Percentiles rank a stretch among this genome's conserved stretches.
These are phyloP conservation scores for Equus quagga DNA, from an alignment of 2,113 vertebrate species.

Conservation along the genomic window DNA sequence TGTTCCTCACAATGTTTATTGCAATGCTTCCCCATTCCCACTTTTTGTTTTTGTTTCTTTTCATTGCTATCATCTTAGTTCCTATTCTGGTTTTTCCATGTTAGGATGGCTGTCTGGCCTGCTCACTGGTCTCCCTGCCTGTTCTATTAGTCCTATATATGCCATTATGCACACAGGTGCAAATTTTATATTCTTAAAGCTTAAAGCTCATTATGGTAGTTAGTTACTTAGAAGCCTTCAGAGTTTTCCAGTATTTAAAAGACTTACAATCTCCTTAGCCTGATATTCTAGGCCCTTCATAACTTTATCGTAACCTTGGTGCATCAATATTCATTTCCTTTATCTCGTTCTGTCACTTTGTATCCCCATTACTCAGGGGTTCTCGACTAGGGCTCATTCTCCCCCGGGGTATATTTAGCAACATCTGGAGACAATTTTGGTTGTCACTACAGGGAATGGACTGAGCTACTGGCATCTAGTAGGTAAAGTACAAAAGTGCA, in stretches of 20 bases:
- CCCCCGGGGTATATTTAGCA: background rate
- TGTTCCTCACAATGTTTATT: background rate
- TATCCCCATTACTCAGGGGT: background rate
- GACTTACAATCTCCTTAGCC: background rate
- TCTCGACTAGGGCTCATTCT: background rate
- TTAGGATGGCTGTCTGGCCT: background rate
- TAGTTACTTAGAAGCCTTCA: background rate
- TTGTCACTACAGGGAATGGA: background rate
- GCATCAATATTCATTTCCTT: background rate
- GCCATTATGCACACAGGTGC: background rate
- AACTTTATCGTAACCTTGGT: background rate
- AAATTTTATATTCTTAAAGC: background rate
- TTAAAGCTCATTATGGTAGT: background rate
- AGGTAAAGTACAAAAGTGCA: background rate
- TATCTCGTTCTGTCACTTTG: background rate
- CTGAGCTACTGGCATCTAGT: background rate
- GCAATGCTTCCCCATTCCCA: background rate
- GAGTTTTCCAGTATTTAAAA: background rate
- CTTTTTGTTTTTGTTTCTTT: background rate
- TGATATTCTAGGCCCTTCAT: background rate
- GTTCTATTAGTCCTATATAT: background rate
- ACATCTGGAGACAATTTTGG: background rate
- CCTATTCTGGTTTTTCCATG: background rate
- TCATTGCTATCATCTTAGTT: background rate
- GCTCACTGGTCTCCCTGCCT: background rate